Evolutionary conservation across 2,113 vertebrate species (phyloP).

Genomic region (Tupaia tana): DNA sequence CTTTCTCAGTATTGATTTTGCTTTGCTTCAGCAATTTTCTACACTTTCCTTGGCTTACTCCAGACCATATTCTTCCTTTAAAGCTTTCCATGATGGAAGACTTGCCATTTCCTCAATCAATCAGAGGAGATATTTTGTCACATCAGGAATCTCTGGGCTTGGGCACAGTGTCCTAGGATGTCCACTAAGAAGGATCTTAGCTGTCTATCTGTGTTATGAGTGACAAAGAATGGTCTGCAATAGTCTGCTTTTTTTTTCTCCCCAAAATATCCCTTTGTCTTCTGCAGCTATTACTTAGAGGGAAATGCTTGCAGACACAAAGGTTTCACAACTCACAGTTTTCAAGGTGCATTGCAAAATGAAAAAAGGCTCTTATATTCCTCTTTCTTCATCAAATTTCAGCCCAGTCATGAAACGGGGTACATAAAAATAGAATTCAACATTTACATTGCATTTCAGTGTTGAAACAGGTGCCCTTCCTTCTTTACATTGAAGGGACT

Average conservation of each 20-base stretch:
- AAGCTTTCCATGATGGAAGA: neutral
- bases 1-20: neutral
- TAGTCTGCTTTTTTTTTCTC: neutral
- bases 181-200: neutral
- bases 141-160: neutral
- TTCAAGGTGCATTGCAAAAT: neutral
- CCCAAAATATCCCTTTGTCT: neutral
- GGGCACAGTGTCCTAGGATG: neutral
- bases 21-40: slow-evolving; percentile 9
- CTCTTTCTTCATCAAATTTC: neutral
- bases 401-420: neutral
- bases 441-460: neutral
- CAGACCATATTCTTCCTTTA: slow-evolving; percentile 8
- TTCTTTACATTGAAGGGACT: neutral
- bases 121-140: neutral
- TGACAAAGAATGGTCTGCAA: neutral
- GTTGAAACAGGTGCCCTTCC: neutral
- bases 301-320: slow-evolving; percentile 5
- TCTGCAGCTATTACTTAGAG: neutral
- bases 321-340: neutral
- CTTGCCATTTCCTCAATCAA: slow-evolving; percentile 24
- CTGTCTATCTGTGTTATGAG: neutral
- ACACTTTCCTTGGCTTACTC: neutral
- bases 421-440: neutral
- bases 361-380: neutral